These are phyloP conservation scores for Chaetops frenatus DNA, from an alignment of 2,113 vertebrate genomes.

Conservation along the genomic window DNA sequence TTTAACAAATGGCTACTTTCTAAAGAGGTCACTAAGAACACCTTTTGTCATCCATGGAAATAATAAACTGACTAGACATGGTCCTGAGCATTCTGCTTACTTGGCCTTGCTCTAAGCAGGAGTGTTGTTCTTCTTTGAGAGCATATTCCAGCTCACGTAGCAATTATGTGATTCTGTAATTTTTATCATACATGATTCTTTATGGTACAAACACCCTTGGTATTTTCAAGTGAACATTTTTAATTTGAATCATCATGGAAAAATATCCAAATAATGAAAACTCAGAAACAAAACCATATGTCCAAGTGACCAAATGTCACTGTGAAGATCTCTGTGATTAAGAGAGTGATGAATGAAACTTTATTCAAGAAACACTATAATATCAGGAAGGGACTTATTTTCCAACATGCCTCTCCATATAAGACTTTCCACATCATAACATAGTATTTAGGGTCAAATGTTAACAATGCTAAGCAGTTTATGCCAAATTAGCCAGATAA, in stretches of 20 bases:
- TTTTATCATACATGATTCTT: background rate
- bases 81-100: background rate
- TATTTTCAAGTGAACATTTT: background rate
- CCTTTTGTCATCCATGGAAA: background rate
- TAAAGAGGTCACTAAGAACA: background rate
- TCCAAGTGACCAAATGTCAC: no score
- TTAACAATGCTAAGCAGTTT: background rate
- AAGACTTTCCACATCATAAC: background rate
- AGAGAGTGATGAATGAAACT: background rate
- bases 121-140: fast-evolving
- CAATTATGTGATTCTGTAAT: background rate
- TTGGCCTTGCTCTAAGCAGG: background rate
- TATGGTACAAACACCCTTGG: background rate
- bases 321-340: no score
- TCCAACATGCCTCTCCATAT: background rate
- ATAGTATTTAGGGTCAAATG: background rate
- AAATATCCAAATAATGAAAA: background rate
- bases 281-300: fast-evolving
- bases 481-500: background rate
- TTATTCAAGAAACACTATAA: background rate
- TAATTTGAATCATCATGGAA: background rate
- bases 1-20: background rate
- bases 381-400: background rate
- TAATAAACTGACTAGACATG: background rate
- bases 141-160: fast-evolving